phyloP scores from a whole-genome alignment of 2,113 vertebrate species.

The Oxyura jamaicensis region DNA sequence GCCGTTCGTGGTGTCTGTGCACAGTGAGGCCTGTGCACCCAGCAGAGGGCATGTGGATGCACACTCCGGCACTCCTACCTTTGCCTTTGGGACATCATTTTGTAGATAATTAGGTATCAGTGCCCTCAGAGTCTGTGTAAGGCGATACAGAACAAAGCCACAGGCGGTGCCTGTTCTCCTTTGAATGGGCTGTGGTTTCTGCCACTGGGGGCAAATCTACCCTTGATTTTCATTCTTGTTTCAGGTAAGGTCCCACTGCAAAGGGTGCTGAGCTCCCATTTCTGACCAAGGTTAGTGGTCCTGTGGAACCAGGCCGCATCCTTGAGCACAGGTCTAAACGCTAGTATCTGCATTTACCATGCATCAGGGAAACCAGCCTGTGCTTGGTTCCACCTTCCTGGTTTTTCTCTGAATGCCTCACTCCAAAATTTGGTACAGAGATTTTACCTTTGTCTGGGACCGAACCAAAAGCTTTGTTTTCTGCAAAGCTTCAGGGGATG shows the following conservation, averaged over 20 bases:
- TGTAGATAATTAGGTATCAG: slow-evolving; percentile 21
- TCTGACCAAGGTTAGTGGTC: background rate
- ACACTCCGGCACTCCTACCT: background rate
- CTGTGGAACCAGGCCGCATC: background rate
- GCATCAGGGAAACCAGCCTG: background rate
- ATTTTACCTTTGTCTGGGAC: background rate
- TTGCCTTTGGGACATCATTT: slow-evolving; percentile 13
- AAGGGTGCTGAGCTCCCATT: background rate
- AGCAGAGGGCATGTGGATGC: background rate
- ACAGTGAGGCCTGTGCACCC: background rate
- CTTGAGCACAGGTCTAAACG: background rate
- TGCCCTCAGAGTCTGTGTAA: background rate
- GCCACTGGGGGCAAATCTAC: background rate
- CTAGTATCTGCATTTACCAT: background rate
- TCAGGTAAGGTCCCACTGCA: background rate
- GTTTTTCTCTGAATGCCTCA: background rate
- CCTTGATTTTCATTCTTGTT: background rate
- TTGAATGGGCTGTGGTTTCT: background rate
- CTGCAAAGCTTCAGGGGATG: slow-evolving; percentile 1
- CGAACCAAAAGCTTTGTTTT: slow-evolving; percentile 20
- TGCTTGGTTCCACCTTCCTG: background rate
- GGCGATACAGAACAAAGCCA: background rate
- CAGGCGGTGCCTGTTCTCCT: background rate
- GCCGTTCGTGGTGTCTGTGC: background rate
- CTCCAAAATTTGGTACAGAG: background rate